phyloP scores from a whole-genome alignment of 2,797 vertebrate species.

The Tadarida brasiliensis region DNA sequence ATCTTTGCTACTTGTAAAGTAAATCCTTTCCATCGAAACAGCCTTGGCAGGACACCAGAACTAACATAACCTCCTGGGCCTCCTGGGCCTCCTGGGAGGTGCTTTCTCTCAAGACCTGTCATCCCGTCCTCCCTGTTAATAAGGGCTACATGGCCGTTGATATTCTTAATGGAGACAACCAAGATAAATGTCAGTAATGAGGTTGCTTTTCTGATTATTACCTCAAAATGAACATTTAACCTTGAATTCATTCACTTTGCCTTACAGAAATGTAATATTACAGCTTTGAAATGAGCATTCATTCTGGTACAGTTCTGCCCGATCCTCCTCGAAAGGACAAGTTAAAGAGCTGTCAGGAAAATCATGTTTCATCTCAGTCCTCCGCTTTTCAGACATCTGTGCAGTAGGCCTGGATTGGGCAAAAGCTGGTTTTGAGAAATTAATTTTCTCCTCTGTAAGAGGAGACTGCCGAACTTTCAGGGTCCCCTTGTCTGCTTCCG shows the following conservation, averaged over 20 bases:
- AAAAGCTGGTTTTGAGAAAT: background rate
- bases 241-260: background rate
- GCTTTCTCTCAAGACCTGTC: background rate
- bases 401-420: background rate
- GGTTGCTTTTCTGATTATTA: background rate
- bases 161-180: background rate
- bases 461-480: fast-evolving
- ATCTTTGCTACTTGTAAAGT: background rate
- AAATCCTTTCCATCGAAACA: background rate
- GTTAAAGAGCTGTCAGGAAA: background rate
- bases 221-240: background rate
- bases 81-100: background rate
- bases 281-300: background rate
- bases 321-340: background rate
- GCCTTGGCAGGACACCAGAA: fast-evolving
- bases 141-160: fast-evolving
- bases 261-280: background rate
- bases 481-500: background rate
- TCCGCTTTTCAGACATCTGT: fast-evolving
- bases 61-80: fast-evolving
- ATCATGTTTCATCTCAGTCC: fast-evolving
- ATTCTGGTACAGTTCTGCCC: background rate
- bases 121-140: background rate
- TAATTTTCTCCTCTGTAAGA: background rate
- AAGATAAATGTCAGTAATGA: background rate